Conservation (phyloP, 1,140 invertebrate genomes). For the Trichonephila inaurata region DNA sequence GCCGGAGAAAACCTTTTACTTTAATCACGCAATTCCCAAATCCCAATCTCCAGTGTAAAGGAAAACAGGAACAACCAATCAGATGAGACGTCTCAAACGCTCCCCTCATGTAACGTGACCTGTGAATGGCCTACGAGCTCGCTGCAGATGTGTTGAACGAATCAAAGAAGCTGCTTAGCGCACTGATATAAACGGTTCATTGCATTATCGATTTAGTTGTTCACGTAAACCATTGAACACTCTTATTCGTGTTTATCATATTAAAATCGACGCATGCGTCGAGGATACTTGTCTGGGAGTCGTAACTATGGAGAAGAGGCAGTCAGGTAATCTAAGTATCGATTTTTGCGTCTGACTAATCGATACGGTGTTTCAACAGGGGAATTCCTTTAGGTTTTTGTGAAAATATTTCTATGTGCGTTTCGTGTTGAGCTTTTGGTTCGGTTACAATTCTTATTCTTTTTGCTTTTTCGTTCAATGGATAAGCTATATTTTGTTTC, state of each 20-base stretch:
- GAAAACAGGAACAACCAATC: conserved; percentile 69
- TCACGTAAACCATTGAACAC: conserved; percentile 71
- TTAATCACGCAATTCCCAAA: conserved; percentile 63
- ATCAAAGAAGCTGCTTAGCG: conserved; percentile 49
- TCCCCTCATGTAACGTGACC: not conserved
- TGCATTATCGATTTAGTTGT: conserved; percentile 73
- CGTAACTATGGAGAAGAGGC: conserved; percentile 70
- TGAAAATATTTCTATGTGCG: conserved; percentile 42
- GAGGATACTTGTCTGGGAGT: not conserved
- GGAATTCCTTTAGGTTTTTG: conserved; percentile 52
- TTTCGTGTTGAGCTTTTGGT: not conserved
- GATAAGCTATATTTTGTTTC: not conserved
- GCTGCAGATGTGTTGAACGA: conserved; percentile 50
- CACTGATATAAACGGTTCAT: conserved; percentile 68
- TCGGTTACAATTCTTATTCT: not conserved
- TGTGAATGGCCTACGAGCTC: conserved; percentile 43
- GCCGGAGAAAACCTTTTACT: conserved; percentile 50
- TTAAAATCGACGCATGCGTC: conserved; percentile 67
- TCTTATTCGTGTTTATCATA: conserved; percentile 67
- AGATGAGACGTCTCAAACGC: conserved; percentile 20
- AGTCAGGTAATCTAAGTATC: conserved; percentile 42
- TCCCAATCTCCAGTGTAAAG: conserved; percentile 45
- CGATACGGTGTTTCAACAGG: conserved; percentile 41
- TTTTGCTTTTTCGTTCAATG: not conserved
- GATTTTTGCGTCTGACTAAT: conserved; percentile 31